These are phyloP conservation scores for Hofmannophila pseudospretella DNA, from an alignment of 2,888 invertebrate species.

Conservation along the genomic window DNA sequence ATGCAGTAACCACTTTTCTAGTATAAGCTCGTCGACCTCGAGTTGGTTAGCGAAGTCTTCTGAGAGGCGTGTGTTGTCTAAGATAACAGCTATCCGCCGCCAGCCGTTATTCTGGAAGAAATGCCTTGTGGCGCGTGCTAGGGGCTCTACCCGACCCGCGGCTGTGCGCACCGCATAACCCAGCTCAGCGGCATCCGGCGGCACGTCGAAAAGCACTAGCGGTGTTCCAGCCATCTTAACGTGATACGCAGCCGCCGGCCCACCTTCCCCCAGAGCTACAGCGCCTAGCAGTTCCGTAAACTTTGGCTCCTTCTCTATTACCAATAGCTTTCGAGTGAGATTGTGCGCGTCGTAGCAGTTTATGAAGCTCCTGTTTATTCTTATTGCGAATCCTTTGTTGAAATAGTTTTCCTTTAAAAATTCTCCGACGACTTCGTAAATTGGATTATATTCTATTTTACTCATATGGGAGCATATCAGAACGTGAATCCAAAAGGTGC, in stretches of 20 bases:
- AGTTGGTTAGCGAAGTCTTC: slow-evolving; percentile 11
- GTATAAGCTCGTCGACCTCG: not conserved
- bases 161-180: slow-evolving; percentile 13
- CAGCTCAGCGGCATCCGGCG: slow-evolving; percentile 1
- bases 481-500: not conserved
- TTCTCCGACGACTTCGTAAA: too few species aligned
- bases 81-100: slow-evolving; percentile 85
- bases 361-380: not conserved
- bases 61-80: slow-evolving; percentile 63
- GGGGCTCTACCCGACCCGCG: slow-evolving; percentile 17
- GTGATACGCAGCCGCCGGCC: slow-evolving; percentile 7
- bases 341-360: slow-evolving; percentile 11
- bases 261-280: slow-evolving; percentile 16
- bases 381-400: too few species aligned
- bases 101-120: slow-evolving; percentile 62
- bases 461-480: slow-evolving; percentile 19
- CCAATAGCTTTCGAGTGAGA: not conserved
- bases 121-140: slow-evolving; percentile 16
- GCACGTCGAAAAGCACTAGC: slow-evolving; percentile 19
- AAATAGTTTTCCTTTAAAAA: too few species aligned
- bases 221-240: slow-evolving; percentile 9
- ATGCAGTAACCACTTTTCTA: not conserved
- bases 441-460: too few species aligned
- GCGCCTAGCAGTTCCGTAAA: slow-evolving; percentile 10
- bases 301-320: not conserved